Evolutionary conservation across 2,797 vertebrate species (phyloP), one percentile per base, ranked within the genome.

Genomic region (Enteromius treurensis): DNA sequence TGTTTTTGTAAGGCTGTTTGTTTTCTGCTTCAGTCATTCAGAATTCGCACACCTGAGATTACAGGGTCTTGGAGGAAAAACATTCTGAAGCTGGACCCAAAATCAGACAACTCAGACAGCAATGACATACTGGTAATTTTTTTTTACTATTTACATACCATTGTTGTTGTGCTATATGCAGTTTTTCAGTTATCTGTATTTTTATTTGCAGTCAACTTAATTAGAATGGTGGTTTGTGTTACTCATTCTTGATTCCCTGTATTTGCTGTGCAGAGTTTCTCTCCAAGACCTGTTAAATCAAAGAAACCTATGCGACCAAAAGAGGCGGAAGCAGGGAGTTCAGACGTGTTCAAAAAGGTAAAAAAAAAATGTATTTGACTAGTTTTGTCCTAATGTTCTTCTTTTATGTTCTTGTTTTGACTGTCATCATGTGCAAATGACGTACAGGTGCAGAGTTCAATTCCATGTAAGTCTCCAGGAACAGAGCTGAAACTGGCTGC

Each of bases 51-150:
- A 84, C 40, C 84, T 87, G 92, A 92, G 84, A 92, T 90, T 81
- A 69, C 73, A 34, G 85, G 90, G 17, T 84, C 75, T 58, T 94
- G 91, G 93, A 93, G 89, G 80, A 97, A 94, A 90, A 91, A 87
- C 78, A 49, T 90, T 65, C 81, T 98, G 19, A 94, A 95, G 49
- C 91, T 98, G 86, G 97, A 98, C 84, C 78, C 91, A 77, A 96
- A 94, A 80, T 97, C 97, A 42, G 97, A 99, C 88, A 97, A 95
- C 91, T 98, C 98, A n/a, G 96, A 97, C 64, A 91, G 92, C 70
- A 90, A 86, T 29, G 97, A 97, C 90, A 89, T 97, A 49, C 87
- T 97, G 94, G 97, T 99, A 95, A 91, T 87, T 85, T 40, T 42
- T 26, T 51, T 10, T 68, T 37, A 37, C 58, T 2, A 65, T 70